phyloP scores from a whole-genome alignment of 2,888 invertebrate genomes.

The Buathra laborator region DNA sequence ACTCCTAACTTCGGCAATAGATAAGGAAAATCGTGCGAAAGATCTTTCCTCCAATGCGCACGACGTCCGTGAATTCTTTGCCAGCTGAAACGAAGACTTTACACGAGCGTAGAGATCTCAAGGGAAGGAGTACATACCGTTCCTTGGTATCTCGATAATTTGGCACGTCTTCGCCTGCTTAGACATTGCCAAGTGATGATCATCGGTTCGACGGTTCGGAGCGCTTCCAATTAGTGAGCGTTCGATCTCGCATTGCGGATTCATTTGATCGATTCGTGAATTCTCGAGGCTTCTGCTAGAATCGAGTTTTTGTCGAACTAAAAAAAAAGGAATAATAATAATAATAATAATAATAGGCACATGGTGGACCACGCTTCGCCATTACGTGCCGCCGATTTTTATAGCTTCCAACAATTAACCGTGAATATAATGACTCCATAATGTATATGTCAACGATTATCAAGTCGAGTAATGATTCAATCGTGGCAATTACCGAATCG shows the following conservation, averaged over 20 bases:
- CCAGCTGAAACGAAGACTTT: slow-evolving; percentile 2
- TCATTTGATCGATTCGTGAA: slow-evolving; percentile 39
- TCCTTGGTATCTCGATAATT: slow-evolving; percentile 34
- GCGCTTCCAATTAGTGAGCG: slow-evolving; percentile 35
- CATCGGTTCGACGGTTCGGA: slow-evolving; percentile 18
- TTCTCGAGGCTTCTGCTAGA: slow-evolving; percentile 12
- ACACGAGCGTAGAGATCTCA: neutral
- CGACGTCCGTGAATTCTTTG: neutral
- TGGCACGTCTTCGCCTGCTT: slow-evolving; percentile 14
- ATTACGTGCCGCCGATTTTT: slow-evolving; percentile 35
- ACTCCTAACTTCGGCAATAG: slow-evolving; percentile 53
- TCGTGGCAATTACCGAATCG: slow-evolving; percentile 64
- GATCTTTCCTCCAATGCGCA: slow-evolving; percentile 37
- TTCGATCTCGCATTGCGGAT: slow-evolving; percentile 10
- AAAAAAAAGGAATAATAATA: slow-evolving; percentile 2
- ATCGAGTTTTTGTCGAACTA: neutral
- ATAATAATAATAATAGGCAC: neutral
- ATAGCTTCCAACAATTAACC: slow-evolving; percentile 52
- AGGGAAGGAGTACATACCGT: neutral
- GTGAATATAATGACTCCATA: slow-evolving; percentile 59
- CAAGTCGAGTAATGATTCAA: slow-evolving; percentile 56
- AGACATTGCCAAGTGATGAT: slow-evolving; percentile 19
- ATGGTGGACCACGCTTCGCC: slow-evolving; percentile 22
- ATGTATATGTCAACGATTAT: slow-evolving; percentile 60
- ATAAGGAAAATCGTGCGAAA: slow-evolving; percentile 60